Base-by-base conservation (phyloP, 35 echinoderm and acorn worm species). In the Hemicentrotus pulcherrimus region DNA sequence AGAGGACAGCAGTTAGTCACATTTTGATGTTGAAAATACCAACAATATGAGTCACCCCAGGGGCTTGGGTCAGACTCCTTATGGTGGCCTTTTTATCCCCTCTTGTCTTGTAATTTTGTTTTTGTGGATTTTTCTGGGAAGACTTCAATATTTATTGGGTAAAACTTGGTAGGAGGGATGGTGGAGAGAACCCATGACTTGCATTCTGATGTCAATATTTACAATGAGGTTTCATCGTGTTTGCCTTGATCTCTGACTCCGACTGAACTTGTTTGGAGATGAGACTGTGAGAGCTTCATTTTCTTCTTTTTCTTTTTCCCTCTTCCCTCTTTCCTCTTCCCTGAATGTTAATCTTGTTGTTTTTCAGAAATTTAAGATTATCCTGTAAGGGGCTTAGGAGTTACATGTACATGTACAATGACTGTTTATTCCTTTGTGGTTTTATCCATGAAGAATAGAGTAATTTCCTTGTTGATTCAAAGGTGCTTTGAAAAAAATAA, bases 21-120 rank as follows among this genome's bases (percentile, higher is more conserved):
- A 65, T 94, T 94, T 94, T 45, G 58, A 61, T 65, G 45, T 58
- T 30, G 45, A 58, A 65, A 46, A 33, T 78, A 28, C 65, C 65
- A 78, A n/a, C 65, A 78, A 78, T 78, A 78, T 78, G 65, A 78
- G 65, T 78, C 65, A 78, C 19, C n/a, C 65, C 65, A 4, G 19
- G 65, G 35, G 65, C 65, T 8, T 28, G 65, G 65, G 22, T 78
- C 19, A 7, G 65, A 28, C 65, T 78, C 65, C 24, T 78, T 78
- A 50, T 55, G 35, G 10, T 55, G 12, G 50, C 50, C 15, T 15
- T 55, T 55, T 14, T 55, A n/a, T 78, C 28, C 28, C 65, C 4
- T 78, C 65, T 78, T 22, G 65, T 78, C 65, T 78, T 78, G 61
- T 70, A 70, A 70, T 24, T 28, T 28, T 70, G 4, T 70, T 70